Percentiles rank a stretch among this genome's conserved stretches.
Conservation (phyloP, 2,113 vertebrate species). For the Axis porcinus region DNA sequence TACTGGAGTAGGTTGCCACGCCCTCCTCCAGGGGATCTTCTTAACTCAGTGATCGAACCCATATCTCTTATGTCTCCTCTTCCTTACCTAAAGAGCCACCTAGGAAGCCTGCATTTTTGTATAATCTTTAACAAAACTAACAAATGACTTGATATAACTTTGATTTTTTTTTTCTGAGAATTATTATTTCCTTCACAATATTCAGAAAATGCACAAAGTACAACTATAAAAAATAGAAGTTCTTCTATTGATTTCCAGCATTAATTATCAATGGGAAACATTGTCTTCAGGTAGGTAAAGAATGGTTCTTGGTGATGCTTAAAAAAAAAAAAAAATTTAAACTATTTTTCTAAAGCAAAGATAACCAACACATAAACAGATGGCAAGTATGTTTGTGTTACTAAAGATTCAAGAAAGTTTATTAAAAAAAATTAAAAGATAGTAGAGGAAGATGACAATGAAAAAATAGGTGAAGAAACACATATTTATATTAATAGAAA, state of each 20-base stretch:
- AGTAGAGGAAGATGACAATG: not conserved
- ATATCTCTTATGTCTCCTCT: not conserved
- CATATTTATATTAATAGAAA: not conserved
- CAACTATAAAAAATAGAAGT: not conserved
- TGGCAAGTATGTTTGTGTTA: not conserved
- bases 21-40: not conserved
- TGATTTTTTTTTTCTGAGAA: not conserved
- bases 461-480: not conserved
- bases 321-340: not conserved
- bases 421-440: not conserved
- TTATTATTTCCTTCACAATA: not conserved
- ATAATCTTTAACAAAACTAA: not conserved
- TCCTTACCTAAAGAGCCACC: not conserved
- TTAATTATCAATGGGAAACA: not conserved
- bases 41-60: not conserved
- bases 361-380: not conserved
- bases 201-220: not conserved
- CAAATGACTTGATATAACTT: not conserved
- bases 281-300: not conserved
- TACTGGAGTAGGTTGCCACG: not conserved
- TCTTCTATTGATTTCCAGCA: not conserved
- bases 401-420: not conserved
- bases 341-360: not conserved
- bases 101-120: not conserved
- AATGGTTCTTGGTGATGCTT: not conserved